Evolutionary conservation across 2,797 vertebrate genomes (phyloP).

Genomic region (Gambelia wislizenii): DNA sequence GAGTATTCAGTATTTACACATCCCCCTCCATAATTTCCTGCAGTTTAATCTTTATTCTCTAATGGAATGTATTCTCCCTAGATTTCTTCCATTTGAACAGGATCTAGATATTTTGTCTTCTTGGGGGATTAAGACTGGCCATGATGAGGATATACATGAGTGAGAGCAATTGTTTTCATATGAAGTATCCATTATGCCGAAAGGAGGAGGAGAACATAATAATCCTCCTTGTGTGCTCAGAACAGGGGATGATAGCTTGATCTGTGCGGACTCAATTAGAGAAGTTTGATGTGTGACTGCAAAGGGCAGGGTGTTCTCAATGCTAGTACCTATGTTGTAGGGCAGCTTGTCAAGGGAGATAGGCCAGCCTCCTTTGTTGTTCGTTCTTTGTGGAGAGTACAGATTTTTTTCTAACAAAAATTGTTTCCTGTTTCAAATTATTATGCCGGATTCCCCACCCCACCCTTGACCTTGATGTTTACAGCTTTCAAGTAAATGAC

Average conservation of each 20-base stretch:
- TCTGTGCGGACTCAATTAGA: background rate
- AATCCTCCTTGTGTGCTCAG: background rate
- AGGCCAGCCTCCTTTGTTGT: background rate
- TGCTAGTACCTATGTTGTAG: background rate
- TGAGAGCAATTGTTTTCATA: conserved; percentile 26
- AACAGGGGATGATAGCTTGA: background rate
- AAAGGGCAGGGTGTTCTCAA: background rate
- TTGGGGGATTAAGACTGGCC: conserved; percentile 52
- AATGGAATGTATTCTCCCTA: conserved; percentile 17
- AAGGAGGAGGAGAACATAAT: conserved; percentile 39
- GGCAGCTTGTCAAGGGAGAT: background rate
- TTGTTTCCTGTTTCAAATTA: background rate
- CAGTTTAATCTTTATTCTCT: background rate
- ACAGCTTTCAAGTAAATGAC: background rate
- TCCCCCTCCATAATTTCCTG: no score
- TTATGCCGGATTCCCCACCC: background rate
- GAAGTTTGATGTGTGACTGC: background rate
- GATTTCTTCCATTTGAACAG: conserved; percentile 61
- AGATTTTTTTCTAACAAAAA: background rate
- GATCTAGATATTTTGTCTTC: conserved; percentile 52
- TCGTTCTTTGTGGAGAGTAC: background rate
- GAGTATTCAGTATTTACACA: background rate
- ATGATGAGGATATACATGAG: conserved; percentile 34
- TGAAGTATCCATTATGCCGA: conserved; percentile 31
- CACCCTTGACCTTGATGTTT: background rate